Conservation (phyloP, 2,888 invertebrate species). For the Coleophora flavipennella region DNA sequence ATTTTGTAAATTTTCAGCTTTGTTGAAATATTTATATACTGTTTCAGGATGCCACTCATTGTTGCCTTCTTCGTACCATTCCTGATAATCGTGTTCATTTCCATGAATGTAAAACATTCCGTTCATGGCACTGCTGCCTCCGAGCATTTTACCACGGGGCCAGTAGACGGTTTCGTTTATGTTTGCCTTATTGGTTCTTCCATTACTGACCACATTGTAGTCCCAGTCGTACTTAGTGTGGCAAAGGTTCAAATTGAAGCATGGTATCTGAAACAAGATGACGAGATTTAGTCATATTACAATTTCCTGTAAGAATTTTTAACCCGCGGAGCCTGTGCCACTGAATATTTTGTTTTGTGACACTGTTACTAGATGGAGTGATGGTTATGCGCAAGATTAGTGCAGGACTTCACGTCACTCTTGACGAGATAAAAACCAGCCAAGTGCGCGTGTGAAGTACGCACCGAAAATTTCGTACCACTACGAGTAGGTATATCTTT, state of each 20-base stretch:
- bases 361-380: too few relatives aligned
- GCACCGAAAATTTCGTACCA: too few relatives aligned
- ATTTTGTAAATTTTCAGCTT: slow-evolving; percentile 58
- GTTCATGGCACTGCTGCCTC: slow-evolving; percentile 71
- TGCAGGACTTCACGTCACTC: too few relatives aligned
- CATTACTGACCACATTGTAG: slow-evolving; percentile 84
- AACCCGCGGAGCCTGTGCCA: too few relatives aligned
- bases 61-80: slow-evolving; percentile 68
- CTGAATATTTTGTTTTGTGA: too few relatives aligned
- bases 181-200: slow-evolving; percentile 77
- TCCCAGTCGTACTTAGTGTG: slow-evolving; percentile 77
- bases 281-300: too few relatives aligned
- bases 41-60: slow-evolving; percentile 66
- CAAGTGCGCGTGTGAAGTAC: too few relatives aligned
- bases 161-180: slow-evolving; percentile 40
- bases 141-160: slow-evolving; percentile 76
- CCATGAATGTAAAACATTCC: slow-evolving; percentile 72
- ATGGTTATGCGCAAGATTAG: too few relatives aligned
- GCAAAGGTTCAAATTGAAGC: background rate
- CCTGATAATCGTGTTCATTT: slow-evolving; percentile 54
- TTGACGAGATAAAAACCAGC: too few relatives aligned
- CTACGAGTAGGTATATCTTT: too few relatives aligned
- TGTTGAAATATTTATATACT: slow-evolving; percentile 59
- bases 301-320: too few relatives aligned
- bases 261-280: background rate